Conservation (phyloP, 2,113 vertebrate genomes). For the Reinhardtius hippoglossoides region DNA sequence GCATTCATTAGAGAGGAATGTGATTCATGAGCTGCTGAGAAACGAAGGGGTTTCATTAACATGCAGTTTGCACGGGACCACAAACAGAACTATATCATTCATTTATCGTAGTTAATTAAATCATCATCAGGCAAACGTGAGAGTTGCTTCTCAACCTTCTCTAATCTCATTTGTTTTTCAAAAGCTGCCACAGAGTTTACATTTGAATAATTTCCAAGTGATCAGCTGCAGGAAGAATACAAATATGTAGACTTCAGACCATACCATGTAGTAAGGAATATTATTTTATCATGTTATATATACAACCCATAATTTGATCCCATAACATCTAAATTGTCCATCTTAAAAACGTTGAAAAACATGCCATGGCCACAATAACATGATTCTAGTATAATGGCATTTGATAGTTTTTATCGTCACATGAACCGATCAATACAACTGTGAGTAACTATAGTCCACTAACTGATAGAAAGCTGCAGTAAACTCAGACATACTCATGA, state of each 20-base stretch:
- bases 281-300: background rate
- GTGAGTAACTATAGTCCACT: no score
- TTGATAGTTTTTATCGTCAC: background rate
- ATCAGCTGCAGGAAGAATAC: background rate
- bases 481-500: background rate
- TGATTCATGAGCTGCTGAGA: slow-evolving; percentile 53
- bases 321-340: no score
- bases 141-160: background rate
- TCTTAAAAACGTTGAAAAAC: background rate
- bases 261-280: background rate
- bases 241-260: no score
- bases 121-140: background rate
- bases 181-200: slow-evolving; percentile 3
- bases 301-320: background rate
- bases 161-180: background rate
- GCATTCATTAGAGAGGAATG: slow-evolving; percentile 79
- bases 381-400: background rate
- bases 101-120: background rate
- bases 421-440: background rate
- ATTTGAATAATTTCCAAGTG: slow-evolving; percentile 7
- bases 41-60: slow-evolving; percentile 31
- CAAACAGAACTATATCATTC: background rate
- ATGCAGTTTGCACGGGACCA: slow-evolving; percentile 18
- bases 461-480: background rate
- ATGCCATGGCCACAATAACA: background rate